Base-by-base conservation (phyloP, 2,113 vertebrate species). In the Donacobius atricapilla region DNA sequence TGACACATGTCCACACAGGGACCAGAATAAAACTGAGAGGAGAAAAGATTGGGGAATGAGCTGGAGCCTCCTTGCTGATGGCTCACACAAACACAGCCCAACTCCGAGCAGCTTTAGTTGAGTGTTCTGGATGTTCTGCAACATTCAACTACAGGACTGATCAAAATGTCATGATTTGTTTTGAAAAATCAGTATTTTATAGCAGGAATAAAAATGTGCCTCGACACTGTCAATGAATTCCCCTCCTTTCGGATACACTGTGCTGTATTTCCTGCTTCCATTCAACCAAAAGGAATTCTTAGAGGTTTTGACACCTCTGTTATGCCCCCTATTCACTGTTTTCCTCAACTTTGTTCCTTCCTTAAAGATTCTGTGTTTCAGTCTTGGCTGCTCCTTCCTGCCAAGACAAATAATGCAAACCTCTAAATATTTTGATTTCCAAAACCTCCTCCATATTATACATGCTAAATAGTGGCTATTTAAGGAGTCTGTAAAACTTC, bases 401-500 rank as follows among this genome's bases (percentile, higher is more conserved):
- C 90, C 90, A 94, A 93, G 82, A 90, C 39, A 96, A 97, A 96
- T 95, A 96, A 96, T 25, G 13, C 24, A 89, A 91, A 87, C 63
- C 47, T 87, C 90, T 87, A 96, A 94, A 95, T 95, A 95, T 95
- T 97, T 96, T 96, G 95, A 93, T 96, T 95, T 93, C 78, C 91
- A 47, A 91, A 93, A 50, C 87, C 81, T 94, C 94, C 92, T 91
- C 87, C 94, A 79, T 82, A 94, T 60, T 72, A 87, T 57, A 71
- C 37, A 94, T 68, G 78, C 87, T 48, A 91, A 94, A 93, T 9
- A 93, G 82, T 35, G 79, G 70, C 73, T 97, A 79, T 96, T 97
- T 93, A 35, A 60, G 48, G 90, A 89, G 65, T 6, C 83, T 87
- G 23, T 84, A 54, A 89, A 94, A 66, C 65, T 69, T 91, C 60